These are phyloP conservation scores for Phainopepla nitens DNA, from an alignment of 2,113 vertebrate genomes.

Conservation along the genomic window DNA sequence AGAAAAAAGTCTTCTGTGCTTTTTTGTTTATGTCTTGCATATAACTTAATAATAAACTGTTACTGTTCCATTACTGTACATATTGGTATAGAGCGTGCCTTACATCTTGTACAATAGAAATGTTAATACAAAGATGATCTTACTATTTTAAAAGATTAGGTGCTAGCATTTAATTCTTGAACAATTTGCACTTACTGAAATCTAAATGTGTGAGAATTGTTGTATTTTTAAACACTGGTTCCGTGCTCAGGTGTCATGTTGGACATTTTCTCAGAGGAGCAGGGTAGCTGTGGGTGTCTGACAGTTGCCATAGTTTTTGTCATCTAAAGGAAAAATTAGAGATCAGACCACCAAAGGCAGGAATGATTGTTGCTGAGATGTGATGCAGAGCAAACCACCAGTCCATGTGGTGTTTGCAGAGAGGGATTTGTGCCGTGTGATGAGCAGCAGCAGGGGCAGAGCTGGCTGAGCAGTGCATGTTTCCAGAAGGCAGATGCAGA, in stretches of 20 bases:
- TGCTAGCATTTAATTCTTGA: background rate
- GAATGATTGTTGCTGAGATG: background rate
- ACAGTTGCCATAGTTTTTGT: background rate
- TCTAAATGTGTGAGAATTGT: background rate
- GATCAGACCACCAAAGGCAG: background rate
- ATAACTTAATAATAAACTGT: background rate
- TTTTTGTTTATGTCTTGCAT: background rate
- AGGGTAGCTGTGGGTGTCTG: background rate
- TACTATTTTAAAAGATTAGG: background rate
- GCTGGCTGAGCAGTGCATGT: background rate
- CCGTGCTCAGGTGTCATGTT: background rate
- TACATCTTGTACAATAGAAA: background rate
- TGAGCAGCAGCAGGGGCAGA: background rate
- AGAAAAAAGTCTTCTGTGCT: background rate
- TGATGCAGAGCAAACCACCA: background rate
- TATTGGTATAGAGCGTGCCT: background rate
- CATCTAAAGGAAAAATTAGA: background rate
- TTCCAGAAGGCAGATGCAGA: constrained; percentile 5
- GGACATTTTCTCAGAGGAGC: background rate
- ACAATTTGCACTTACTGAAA: background rate
- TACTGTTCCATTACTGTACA: background rate
- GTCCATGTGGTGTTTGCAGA: background rate
- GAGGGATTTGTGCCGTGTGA: background rate
- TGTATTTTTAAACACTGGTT: background rate
- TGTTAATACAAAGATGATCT: background rate